Evolutionary conservation across 2,888 invertebrate genomes (phyloP).

Genomic region (Xestobium rufovillosum): DNA sequence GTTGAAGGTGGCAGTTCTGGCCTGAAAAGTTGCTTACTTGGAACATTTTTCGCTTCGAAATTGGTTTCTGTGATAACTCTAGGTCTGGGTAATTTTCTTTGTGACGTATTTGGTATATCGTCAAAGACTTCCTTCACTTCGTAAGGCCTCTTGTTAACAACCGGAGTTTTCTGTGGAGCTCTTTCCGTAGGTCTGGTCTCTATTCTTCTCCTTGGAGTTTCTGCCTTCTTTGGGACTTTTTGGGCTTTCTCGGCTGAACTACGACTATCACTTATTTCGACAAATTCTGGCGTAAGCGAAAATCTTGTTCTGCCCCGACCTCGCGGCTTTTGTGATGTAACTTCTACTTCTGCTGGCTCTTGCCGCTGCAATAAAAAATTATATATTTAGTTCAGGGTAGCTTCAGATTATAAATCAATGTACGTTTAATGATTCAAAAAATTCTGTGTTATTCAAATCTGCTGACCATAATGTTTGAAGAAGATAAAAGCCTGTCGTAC

Average conservation of each 20-base stretch:
- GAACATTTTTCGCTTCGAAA: slow-evolving; percentile 32
- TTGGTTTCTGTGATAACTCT: slow-evolving; percentile 35
- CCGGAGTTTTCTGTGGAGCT: slow-evolving; percentile 1
- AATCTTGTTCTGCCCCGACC: slow-evolving; percentile 38
- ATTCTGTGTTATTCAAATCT: no score
- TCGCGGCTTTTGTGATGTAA: slow-evolving; percentile 26
- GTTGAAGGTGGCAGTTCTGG: no score
- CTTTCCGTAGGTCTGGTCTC: slow-evolving; percentile 13
- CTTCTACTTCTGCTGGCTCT: slow-evolving; percentile 23
- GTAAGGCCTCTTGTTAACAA: slow-evolving; percentile 26
- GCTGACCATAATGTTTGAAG: no score
- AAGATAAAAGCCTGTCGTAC: no score
- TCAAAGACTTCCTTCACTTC: slow-evolving; percentile 40
- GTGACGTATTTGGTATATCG: slow-evolving; percentile 34
- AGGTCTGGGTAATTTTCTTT: slow-evolving; percentile 28
- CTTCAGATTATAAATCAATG: no score
- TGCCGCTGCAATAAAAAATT: neutral
- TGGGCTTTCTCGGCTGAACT: slow-evolving; percentile 19
- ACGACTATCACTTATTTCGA: slow-evolving; percentile 25
- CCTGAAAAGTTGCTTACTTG: slow-evolving; percentile 20
- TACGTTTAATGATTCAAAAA: no score
- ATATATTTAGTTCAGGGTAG: no score
- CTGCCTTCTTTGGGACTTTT: slow-evolving; percentile 11
- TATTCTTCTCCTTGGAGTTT: neutral
- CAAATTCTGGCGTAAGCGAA: slow-evolving; percentile 32